Percentiles rank a stretch among this genome's conserved stretches.
Conservation (phyloP, 2,113 vertebrate species). For the Perca fluviatilis region DNA sequence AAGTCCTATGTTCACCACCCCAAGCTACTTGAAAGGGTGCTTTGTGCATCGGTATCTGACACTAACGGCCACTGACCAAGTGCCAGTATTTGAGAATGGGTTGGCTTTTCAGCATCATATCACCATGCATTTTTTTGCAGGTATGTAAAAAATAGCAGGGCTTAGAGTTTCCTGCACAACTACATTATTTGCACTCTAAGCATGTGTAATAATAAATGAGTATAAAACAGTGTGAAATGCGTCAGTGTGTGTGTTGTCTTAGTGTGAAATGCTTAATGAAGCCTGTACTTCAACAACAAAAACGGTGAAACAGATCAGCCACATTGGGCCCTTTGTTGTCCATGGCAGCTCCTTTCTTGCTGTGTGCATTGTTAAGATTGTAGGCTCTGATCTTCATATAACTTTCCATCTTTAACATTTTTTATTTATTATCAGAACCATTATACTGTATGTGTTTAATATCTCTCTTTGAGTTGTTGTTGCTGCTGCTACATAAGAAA, state of each 20-base stretch:
- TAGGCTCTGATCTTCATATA: conserved; percentile 26
- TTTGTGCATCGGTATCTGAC: too few relatives aligned
- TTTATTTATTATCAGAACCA: conserved; percentile 33
- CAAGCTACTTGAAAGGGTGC: too few relatives aligned
- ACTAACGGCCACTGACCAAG: too few relatives aligned
- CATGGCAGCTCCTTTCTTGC: neutral
- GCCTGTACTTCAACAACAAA: neutral
- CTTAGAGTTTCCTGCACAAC: neutral
- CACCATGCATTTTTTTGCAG: neutral
- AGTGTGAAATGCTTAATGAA: neutral
- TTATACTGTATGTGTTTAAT: conserved; percentile 7
- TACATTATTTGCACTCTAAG: neutral
- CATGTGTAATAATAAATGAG: neutral
- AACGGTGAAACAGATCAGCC: neutral
- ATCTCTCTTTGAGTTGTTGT: conserved; percentile 48
- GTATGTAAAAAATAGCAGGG: neutral
- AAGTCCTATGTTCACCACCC: too few relatives aligned
- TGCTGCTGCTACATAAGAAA: conserved; percentile 30
- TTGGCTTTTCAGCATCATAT: too few relatives aligned
- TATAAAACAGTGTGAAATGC: neutral
- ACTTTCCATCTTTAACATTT: conserved; percentile 59
- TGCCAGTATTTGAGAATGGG: too few relatives aligned
- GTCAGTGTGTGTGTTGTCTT: too few relatives aligned
- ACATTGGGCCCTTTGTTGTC: neutral
- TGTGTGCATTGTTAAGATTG: neutral